Evolutionary conservation across 2,888 invertebrate genomes (phyloP).

Genomic region (Rotaria socialis): DNA sequence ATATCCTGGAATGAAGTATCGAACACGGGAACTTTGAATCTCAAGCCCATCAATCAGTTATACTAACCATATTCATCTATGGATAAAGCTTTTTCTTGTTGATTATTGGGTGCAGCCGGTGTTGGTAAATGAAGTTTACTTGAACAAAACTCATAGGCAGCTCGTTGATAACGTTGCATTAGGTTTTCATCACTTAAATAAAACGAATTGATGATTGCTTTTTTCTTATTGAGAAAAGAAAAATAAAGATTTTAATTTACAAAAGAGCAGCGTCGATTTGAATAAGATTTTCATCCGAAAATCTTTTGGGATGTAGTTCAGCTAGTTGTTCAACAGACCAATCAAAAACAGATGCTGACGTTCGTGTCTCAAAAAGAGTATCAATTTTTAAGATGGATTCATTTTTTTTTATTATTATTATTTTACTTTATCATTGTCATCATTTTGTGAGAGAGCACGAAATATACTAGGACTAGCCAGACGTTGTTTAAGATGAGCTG

Average conservation of each 20-base stretch:
- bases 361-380: neutral
- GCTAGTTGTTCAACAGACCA: constrained; percentile 14
- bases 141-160: constrained; percentile 8
- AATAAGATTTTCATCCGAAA: neutral
- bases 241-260: neutral
- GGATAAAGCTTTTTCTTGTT: neutral
- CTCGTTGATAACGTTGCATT: constrained; percentile 19
- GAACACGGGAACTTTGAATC: neutral
- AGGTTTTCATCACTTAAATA: neutral
- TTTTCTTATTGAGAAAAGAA: too few relatives aligned
- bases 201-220: too few relatives aligned
- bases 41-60: neutral
- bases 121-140: constrained; percentile 21
- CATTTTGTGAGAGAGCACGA: neutral
- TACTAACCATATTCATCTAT: constrained; percentile 13
- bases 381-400: neutral
- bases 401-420: too few relatives aligned
- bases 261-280: constrained; percentile 34
- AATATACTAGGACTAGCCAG: constrained; percentile 30
- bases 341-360: neutral
- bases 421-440: neutral
- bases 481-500: constrained; percentile 28
- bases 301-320: neutral
- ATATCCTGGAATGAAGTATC: neutral
- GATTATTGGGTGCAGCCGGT: constrained; percentile 25